Percentiles rank a stretch among this genome's conserved stretches.
These are phyloP conservation scores for Otis tarda DNA, from an alignment of 2,113 vertebrate genomes.

Conservation along the genomic window DNA sequence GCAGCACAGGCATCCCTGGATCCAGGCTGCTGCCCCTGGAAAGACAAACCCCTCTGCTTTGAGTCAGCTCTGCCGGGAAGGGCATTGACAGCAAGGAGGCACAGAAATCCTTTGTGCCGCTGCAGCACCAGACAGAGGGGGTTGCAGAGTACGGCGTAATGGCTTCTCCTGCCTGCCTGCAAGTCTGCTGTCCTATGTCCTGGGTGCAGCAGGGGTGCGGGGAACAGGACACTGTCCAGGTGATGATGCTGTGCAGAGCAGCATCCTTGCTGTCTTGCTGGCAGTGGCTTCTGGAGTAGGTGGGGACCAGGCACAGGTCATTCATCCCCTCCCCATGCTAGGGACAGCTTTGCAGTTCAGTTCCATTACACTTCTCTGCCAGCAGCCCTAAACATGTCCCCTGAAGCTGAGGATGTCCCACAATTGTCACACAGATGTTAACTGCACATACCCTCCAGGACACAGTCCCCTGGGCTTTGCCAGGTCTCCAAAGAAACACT, in stretches of 20 bases:
- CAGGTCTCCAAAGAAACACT: neutral
- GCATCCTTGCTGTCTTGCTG: neutral
- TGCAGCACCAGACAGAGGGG: neutral
- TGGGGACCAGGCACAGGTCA: neutral
- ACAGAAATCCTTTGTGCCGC: slow-evolving; percentile 26
- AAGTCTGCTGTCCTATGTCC: neutral
- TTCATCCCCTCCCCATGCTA: neutral
- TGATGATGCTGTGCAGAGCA: neutral
- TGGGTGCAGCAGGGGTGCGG: neutral
- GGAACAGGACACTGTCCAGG: neutral
- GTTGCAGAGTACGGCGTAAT: fast-evolving
- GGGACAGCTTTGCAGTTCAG: neutral
- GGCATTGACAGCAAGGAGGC: neutral
- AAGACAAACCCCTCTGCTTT: neutral
- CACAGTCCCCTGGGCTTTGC: neutral
- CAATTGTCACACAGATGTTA: neutral
- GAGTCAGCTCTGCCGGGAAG: neutral
- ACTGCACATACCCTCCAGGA: neutral
- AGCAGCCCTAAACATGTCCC: neutral
- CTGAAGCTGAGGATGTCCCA: neutral
- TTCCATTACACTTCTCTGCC: neutral
- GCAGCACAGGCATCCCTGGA: neutral
- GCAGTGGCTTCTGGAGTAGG: neutral
- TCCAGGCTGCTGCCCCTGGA: neutral
- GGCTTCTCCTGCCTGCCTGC: neutral